phyloP scores from a whole-genome alignment of 2,888 invertebrate genomes.

The Julus scandinavius region DNA sequence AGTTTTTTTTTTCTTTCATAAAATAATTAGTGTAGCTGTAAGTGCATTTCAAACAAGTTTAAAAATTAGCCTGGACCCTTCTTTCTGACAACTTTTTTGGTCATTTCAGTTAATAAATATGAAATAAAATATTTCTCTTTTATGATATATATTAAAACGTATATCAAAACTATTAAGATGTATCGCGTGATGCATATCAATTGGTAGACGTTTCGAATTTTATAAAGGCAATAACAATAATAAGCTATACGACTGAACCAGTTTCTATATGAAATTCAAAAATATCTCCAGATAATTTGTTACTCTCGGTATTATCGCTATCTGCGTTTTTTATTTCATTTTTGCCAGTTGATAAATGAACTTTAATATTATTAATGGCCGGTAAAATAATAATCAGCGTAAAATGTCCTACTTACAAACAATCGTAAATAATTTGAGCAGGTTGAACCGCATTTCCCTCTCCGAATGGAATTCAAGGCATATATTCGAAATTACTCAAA shows the following conservation, averaged over 20 bases:
- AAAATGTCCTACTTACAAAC: conserved; percentile 29
- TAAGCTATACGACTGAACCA: neutral
- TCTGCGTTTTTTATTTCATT: neutral
- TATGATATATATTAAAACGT: conserved; percentile 13
- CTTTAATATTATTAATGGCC: conserved; percentile 7
- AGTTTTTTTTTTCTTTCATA: neutral
- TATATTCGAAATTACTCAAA: conserved; percentile 14
- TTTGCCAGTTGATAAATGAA: conserved; percentile 34
- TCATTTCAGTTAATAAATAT: conserved; percentile 30
- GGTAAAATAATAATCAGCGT: conserved; percentile 11
- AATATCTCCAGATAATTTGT: conserved; percentile 26
- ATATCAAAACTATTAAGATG: conserved; percentile 36
- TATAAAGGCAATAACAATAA: conserved; percentile 27
- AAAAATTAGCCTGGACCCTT: conserved; percentile 22
- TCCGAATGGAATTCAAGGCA: neutral
- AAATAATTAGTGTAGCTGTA: conserved; percentile 25
- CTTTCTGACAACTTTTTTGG: conserved; percentile 21
- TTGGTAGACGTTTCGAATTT: neutral
- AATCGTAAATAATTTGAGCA: conserved; percentile 39
- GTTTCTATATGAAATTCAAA: conserved; percentile 4
- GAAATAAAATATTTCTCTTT: conserved; percentile 23
- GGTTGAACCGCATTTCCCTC: conserved; percentile 17
- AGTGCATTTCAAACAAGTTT: conserved; percentile 34
- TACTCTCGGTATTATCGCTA: conserved; percentile 19
- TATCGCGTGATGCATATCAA: conserved; percentile 24